Evolutionary conservation across 2,113 vertebrate genomes (phyloP).

Genomic region (Pagrus major): DNA sequence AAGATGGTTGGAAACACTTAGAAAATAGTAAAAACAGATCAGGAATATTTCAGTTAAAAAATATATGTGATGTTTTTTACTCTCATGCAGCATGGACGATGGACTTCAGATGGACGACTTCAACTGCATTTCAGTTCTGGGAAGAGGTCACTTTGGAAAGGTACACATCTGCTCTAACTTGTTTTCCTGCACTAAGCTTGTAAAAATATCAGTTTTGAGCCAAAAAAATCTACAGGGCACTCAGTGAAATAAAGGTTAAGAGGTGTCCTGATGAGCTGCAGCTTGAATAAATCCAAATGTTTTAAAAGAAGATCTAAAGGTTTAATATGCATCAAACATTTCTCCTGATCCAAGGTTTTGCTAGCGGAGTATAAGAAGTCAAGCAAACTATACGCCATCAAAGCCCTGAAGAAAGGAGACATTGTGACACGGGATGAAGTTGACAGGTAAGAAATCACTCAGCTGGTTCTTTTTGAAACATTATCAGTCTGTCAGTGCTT

Average conservation of each 20-base stretch:
- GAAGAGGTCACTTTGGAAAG: conserved; percentile 97
- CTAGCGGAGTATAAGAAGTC: conserved; percentile 90
- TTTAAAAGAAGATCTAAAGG: neutral
- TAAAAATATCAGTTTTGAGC: neutral
- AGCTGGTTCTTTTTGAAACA: neutral
- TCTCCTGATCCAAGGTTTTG: conserved; percentile 86
- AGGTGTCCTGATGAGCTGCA: neutral
- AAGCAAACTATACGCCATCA: conserved; percentile 92
- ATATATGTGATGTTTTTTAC: neutral
- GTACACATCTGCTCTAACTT: conserved; percentile 67
- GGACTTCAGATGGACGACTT: conserved; percentile 89
- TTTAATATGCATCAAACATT: neutral
- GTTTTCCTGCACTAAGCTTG: neutral
- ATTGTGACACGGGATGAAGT: conserved; percentile 93
- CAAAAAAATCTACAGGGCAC: neutral
- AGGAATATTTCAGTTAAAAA: no score
- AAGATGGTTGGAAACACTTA: neutral
- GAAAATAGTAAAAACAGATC: no score
- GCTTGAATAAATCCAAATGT: neutral
- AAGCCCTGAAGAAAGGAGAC: conserved; percentile 96
- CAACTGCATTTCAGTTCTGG: conserved; percentile 90
- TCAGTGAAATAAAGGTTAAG: neutral
- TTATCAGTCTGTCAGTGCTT: neutral
- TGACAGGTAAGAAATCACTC: conserved; percentile 84
- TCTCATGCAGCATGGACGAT: conserved; percentile 11